Evolutionary conservation across 1,140 invertebrate genomes (phyloP).

Genomic region (Sarcophaga bullata): DNA sequence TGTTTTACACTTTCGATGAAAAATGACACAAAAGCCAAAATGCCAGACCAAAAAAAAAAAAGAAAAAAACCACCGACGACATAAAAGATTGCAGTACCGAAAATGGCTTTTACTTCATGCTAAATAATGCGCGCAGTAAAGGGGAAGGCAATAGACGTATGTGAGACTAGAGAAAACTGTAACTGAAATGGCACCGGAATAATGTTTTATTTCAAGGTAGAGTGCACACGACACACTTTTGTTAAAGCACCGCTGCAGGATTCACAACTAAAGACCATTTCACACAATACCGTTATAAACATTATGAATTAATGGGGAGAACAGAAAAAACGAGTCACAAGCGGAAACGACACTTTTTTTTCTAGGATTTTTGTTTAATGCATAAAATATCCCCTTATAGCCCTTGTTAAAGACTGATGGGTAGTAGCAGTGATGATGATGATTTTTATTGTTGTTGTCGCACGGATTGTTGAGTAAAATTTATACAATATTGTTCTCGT

Average conservation of each 20-base stretch:
- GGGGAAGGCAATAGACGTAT: not conserved
- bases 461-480: not conserved
- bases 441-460: slow-evolving; percentile 31
- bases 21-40: slow-evolving; percentile 63
- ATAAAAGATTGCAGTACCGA: slow-evolving; percentile 19
- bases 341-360: slow-evolving; percentile 14
- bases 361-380: not conserved
- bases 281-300: not conserved
- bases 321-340: not conserved
- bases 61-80: not conserved
- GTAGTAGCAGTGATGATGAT: not conserved
- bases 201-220: slow-evolving; percentile 39
- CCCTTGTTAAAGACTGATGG: not conserved
- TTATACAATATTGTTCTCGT: slow-evolving; percentile 21
- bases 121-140: not conserved
- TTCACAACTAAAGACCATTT: not conserved
- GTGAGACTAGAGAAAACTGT: not conserved
- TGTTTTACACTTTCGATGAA: slow-evolving; percentile 54
- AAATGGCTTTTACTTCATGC: slow-evolving; percentile 9
- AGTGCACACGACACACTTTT: slow-evolving; percentile 23
- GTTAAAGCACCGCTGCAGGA: not conserved
- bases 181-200: slow-evolving; percentile 1
- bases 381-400: slow-evolving; percentile 34
- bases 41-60: slow-evolving; percentile 42
- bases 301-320: not conserved